Percentiles rank a stretch among this genome's conserved stretches.
These are phyloP conservation scores for Chymomyza caudatula DNA, from an alignment of 2,888 invertebrate genomes.

Conservation along the genomic window DNA sequence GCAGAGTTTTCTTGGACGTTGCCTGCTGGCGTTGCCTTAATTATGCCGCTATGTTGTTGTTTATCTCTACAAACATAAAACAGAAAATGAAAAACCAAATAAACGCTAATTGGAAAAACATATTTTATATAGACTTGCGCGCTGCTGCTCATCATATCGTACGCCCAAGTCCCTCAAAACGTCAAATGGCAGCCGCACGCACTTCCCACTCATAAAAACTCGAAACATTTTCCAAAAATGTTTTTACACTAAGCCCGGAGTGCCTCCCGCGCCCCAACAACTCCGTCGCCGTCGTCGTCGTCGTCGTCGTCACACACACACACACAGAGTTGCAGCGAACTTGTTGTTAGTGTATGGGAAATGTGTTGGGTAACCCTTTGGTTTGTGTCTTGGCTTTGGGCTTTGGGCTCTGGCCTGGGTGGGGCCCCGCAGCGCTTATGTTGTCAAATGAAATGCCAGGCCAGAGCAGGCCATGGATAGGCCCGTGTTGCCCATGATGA, in stretches of 20 bases:
- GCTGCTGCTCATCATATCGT: not conserved
- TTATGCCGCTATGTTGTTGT: slow-evolving; percentile 40
- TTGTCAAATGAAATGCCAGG: slow-evolving; percentile 63
- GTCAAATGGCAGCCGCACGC: slow-evolving; percentile 42
- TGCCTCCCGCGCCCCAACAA: not conserved
- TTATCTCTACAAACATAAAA: slow-evolving; percentile 61
- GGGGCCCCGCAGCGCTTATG: slow-evolving; percentile 43
- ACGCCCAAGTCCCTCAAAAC: not conserved
- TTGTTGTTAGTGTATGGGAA: not conserved
- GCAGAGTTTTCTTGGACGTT: not conserved
- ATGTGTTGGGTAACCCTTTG: slow-evolving; percentile 58
- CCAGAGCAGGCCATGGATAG: not conserved
- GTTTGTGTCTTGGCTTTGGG: slow-evolving; percentile 21
- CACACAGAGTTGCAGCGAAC: slow-evolving; percentile 21
- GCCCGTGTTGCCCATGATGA: slow-evolving; percentile 61
- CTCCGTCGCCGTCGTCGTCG: not conserved
- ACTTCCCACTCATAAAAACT: slow-evolving; percentile 70
- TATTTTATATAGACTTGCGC: slow-evolving; percentile 62
- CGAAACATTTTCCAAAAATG: slow-evolving; percentile 57
- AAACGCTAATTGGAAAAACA: slow-evolving; percentile 72
- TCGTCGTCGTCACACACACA: slow-evolving; percentile 48
- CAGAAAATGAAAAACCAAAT: slow-evolving; percentile 72
- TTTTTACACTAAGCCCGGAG: slow-evolving; percentile 7
- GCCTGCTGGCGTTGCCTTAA: slow-evolving; percentile 25
- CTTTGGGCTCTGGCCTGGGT: slow-evolving; percentile 24